Conservation (phyloP, 2,113 vertebrate species). For the Todiramphus chloris region DNA sequence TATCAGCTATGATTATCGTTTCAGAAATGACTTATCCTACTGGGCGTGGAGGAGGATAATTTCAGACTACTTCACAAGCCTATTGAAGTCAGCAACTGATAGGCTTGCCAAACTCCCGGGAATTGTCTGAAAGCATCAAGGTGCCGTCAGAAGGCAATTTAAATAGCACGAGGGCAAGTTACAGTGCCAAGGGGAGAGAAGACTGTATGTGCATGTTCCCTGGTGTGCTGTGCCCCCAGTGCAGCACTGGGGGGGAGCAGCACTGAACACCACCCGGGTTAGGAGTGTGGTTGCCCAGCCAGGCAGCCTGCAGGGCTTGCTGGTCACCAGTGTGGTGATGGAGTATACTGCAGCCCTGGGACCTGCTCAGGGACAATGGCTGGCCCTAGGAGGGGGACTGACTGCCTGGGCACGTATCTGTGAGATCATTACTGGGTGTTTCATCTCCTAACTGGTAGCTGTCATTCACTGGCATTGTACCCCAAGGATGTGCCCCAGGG, state of each 20-base stretch:
- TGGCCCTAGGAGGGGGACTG: accelerated
- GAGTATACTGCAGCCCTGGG: neutral
- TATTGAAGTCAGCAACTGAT: neutral
- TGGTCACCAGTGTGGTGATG: neutral
- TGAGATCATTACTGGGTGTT: neutral
- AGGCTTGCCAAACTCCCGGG: neutral
- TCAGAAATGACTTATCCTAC: neutral
- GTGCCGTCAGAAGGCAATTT: neutral
- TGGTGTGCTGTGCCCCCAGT: neutral
- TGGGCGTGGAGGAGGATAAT: neutral
- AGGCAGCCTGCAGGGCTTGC: too few relatives aligned
- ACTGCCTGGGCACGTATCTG: accelerated
- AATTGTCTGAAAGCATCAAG: neutral
- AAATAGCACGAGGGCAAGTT: neutral
- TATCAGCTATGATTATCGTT: neutral
- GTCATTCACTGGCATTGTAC: neutral
- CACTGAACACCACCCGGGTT: neutral
- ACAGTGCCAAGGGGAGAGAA: neutral
- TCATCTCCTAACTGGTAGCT: neutral
- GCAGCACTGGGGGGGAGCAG: accelerated
- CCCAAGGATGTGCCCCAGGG: neutral
- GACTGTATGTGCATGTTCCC: neutral
- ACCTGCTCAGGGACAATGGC: too few relatives aligned
- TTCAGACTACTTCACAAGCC: neutral
- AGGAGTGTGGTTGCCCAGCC: accelerated